These are phyloP conservation scores for Motacilla alba DNA, from an alignment of 2,113 vertebrate species.

Conservation along the genomic window DNA sequence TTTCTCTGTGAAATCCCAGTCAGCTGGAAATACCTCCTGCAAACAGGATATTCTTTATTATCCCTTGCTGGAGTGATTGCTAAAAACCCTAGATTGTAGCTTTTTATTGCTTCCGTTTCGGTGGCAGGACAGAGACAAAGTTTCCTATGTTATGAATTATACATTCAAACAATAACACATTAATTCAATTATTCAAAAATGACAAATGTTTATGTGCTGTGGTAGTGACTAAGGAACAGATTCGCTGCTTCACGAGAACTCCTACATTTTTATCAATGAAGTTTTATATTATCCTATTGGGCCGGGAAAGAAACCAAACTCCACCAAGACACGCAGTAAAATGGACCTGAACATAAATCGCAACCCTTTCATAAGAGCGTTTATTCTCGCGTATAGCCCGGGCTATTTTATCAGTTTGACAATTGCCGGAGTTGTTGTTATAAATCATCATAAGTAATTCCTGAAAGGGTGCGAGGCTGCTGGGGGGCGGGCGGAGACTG, in stretches of 20 bases:
- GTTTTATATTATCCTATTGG: slow-evolving; percentile 48
- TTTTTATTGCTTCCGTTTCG: slow-evolving; percentile 69
- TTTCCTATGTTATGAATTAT: slow-evolving; percentile 80
- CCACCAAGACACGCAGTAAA: slow-evolving; percentile 31
- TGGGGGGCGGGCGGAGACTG: slow-evolving; percentile 93
- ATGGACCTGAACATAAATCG: slow-evolving; percentile 46
- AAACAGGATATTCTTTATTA: slow-evolving; percentile 54
- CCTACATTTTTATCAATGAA: slow-evolving; percentile 69
- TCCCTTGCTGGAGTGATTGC: slow-evolving; percentile 32
- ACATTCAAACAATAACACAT: slow-evolving; percentile 83
- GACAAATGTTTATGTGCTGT: slow-evolving; percentile 80
- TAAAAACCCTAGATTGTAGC: slow-evolving; percentile 8
- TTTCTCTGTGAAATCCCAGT: background rate
- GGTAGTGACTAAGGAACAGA: slow-evolving; percentile 66
- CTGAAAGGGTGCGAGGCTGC: slow-evolving; percentile 97
- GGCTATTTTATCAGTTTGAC: slow-evolving; percentile 90
- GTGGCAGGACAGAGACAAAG: slow-evolving; percentile 74
- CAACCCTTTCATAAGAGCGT: slow-evolving; percentile 61
- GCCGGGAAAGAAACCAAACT: slow-evolving; percentile 49
- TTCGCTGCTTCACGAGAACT: slow-evolving; percentile 58
- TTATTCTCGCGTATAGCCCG: slow-evolving; percentile 71
- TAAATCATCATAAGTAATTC: slow-evolving; percentile 99
- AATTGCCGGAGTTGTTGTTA: slow-evolving; percentile 90
- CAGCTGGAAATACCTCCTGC: slow-evolving; percentile 38
- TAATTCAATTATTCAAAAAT: slow-evolving; percentile 84